These are phyloP conservation scores for Drosophila anomalata DNA, from an alignment of 2,888 invertebrate species.

Conservation along the genomic window DNA sequence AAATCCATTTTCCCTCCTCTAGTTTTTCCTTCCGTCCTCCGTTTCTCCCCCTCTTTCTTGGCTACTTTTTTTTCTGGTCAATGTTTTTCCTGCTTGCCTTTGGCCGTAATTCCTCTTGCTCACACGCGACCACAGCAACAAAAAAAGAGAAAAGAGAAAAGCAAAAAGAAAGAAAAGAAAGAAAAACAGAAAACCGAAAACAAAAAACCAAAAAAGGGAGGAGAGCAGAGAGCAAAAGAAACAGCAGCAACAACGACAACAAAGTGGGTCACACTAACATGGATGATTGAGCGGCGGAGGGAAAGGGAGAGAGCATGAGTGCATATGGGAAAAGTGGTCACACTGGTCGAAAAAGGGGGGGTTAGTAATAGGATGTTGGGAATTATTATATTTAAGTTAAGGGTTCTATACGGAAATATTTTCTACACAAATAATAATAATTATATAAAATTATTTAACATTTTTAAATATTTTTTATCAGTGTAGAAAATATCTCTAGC, in stretches of 20 bases:
- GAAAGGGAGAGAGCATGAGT: not conserved
- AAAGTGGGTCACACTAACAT: conserved; percentile 68
- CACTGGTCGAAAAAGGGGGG: conserved; percentile 3
- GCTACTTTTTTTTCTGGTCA: conserved; percentile 36
- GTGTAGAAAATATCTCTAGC: conserved; percentile 28
- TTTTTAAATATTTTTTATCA: not conserved
- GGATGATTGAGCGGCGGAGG: conserved; percentile 24
- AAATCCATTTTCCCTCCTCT: not conserved
- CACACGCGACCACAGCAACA: conserved; percentile 49
- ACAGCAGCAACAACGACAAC: conserved; percentile 28
- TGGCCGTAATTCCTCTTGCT: conserved; percentile 58
- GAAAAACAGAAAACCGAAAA: conserved; percentile 1
- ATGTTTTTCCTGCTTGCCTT: conserved; percentile 31
- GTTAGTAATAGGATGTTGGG: not conserved
- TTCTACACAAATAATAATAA: too few species aligned
- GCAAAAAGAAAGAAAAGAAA: not conserved
- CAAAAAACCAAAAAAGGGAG: not conserved
- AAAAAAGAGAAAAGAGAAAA: conserved; percentile 1
- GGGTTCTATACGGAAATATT: too few species aligned
- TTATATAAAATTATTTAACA: too few species aligned
- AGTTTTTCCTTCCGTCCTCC: not conserved
- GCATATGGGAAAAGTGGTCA: conserved; percentile 3
- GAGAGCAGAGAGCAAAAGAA: conserved; percentile 7
- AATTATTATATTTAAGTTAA: too few species aligned
- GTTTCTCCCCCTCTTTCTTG: not conserved